Evolutionary conservation across 2,797 vertebrate species (phyloP).

Genomic region (Neosilurus mollespiculum): DNA sequence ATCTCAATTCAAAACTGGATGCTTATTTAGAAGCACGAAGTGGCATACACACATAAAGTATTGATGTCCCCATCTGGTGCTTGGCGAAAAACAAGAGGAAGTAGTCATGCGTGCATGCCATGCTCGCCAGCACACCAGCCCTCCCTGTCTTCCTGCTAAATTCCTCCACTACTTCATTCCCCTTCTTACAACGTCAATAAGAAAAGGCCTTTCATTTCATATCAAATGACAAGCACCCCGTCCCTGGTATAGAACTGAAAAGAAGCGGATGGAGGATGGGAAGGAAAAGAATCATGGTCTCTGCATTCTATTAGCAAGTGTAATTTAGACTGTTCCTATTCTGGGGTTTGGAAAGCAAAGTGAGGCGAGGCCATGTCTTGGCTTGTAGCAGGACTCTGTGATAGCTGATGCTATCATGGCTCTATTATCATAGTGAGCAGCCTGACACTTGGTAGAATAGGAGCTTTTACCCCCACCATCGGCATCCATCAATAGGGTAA

Average conservation of each 20-base stretch:
- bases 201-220: constrained; percentile 59
- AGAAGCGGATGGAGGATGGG: constrained; percentile 27
- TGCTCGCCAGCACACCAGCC: constrained; percentile 17
- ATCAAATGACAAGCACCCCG: constrained; percentile 62
- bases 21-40: constrained; percentile 45
- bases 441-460: constrained; percentile 43
- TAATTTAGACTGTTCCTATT: constrained; percentile 74
- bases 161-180: constrained; percentile 28
- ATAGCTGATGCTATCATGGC: constrained; percentile 56
- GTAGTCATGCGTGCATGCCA: constrained; percentile 5
- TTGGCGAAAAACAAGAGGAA: constrained; percentile 32
- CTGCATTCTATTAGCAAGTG: constrained; percentile 71
- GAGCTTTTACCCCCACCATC: constrained; percentile 27
- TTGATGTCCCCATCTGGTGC: constrained; percentile 64
- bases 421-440: constrained; percentile 55
- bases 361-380: constrained; percentile 48
- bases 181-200: constrained; percentile 53
- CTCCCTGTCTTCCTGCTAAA: constrained; percentile 11
- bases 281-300: constrained; percentile 44
- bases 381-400: constrained; percentile 51
- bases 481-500: constrained; percentile 48
- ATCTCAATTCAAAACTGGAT: constrained; percentile 25
- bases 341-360: constrained; percentile 58
- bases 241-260: constrained; percentile 60
- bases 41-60: constrained; percentile 65